phyloP scores from a whole-genome alignment of 2,797 vertebrate species.

The Pangasius sanitwongsei region DNA sequence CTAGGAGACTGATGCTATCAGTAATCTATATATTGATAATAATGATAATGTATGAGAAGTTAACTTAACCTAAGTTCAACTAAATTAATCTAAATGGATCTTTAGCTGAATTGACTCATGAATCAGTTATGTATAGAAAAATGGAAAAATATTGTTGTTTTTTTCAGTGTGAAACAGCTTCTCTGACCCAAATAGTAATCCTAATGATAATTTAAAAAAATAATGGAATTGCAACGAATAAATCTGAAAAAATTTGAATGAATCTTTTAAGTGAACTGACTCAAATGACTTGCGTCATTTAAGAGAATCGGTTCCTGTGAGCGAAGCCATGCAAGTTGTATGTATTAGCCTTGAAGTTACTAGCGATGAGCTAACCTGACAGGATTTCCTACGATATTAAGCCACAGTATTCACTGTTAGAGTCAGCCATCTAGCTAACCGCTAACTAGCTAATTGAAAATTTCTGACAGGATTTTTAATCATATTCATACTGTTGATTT shows the following conservation, averaged over 20 bases:
- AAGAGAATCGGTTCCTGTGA: neutral
- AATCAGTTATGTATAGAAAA: neutral
- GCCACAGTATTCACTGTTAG: neutral
- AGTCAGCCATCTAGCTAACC: neutral
- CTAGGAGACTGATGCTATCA: neutral
- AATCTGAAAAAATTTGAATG: neutral
- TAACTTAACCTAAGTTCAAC: neutral
- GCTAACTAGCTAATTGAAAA: neutral
- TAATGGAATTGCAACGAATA: neutral
- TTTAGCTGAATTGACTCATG: neutral
- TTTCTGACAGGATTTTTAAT: neutral
- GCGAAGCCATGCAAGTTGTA: neutral
- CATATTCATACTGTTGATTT: neutral
- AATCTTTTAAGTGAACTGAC: neutral
- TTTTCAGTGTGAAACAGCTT: neutral
- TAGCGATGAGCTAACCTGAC: neutral
- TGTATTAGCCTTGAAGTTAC: neutral
- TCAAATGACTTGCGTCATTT: neutral
- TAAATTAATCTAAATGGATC: neutral
- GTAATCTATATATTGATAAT: neutral
- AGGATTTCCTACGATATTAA: neutral
- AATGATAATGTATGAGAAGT: neutral
- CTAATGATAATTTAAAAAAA: neutral
- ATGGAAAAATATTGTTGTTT: too few relatives aligned
- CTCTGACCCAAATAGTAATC: neutral